Evolutionary conservation across 2,797 vertebrate species (phyloP).

Genomic region (Stomatorhinus walkeri): DNA sequence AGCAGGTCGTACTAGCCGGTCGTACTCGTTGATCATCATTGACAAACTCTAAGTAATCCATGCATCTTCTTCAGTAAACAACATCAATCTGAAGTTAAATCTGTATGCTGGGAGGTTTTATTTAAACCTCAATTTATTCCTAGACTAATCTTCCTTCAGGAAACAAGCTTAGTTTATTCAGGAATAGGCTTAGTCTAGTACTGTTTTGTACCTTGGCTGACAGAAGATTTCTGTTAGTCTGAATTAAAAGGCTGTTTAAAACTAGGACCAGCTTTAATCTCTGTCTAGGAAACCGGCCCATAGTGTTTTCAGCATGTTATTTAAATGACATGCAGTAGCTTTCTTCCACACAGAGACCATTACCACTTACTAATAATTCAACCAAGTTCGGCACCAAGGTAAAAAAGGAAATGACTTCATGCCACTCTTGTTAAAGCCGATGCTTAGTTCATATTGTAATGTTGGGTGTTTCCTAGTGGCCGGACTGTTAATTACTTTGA

Average conservation of each 20-base stretch:
- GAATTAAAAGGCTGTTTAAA: not conserved
- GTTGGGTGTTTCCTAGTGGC: not conserved
- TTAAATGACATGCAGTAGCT: too few relatives aligned
- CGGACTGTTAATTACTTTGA: not conserved
- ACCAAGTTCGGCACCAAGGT: not conserved
- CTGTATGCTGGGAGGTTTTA: not conserved
- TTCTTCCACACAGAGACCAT: too few relatives aligned
- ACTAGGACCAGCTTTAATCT: not conserved
- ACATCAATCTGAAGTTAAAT: not conserved
- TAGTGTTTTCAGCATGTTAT: not conserved
- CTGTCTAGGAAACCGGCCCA: not conserved
- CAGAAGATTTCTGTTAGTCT: not conserved
- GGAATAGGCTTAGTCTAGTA: not conserved
- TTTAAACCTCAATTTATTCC: not conserved
- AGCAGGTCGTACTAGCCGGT: not conserved
- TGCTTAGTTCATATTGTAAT: not conserved
- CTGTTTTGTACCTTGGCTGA: not conserved
- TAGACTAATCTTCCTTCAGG: not conserved
- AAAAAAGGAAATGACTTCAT: not conserved
- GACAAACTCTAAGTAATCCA: not conserved
- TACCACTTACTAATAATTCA: not conserved
- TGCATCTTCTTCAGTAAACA: not conserved
- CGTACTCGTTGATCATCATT: not conserved
- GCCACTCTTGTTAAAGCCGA: not conserved
- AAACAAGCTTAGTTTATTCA: not conserved